Percentiles rank a stretch among this genome's conserved stretches.
phyloP scores from a whole-genome alignment of 2,888 invertebrate species.

The Meteorus colon region DNA sequence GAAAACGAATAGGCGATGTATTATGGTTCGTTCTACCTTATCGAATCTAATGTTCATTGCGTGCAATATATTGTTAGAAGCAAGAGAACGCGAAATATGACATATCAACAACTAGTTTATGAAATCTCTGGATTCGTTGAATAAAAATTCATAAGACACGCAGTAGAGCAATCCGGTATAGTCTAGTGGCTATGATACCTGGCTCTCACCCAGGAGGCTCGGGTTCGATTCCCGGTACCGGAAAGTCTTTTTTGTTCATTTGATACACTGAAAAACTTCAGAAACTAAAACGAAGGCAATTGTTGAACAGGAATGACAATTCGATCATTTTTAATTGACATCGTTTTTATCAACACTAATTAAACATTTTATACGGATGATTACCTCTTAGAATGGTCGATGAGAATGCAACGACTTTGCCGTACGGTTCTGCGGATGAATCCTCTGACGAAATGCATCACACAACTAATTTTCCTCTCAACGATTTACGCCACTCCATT shows the following conservation, averaged over 20 bases:
- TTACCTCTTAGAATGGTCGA: slow-evolving; percentile 65
- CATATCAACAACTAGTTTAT: too few species aligned
- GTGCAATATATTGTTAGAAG: too few species aligned
- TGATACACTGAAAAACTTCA: neutral
- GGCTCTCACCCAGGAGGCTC: slow-evolving; percentile 10
- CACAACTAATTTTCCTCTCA: slow-evolving; percentile 48
- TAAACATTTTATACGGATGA: slow-evolving; percentile 12
- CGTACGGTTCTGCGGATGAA: slow-evolving; percentile 61
- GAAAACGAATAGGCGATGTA: too few species aligned
- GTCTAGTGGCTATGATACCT: slow-evolving; percentile 16
- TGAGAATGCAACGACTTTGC: slow-evolving; percentile 59
- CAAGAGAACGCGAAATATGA: too few species aligned
- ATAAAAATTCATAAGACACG: neutral
- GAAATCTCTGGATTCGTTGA: too few species aligned
- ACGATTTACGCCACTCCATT: slow-evolving; percentile 18
- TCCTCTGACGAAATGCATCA: slow-evolving; percentile 67
- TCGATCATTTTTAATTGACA: too few species aligned
- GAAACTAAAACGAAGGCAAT: too few species aligned
- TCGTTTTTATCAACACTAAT: neutral
- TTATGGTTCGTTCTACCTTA: too few species aligned
- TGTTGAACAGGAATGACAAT: too few species aligned
- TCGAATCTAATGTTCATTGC: too few species aligned
- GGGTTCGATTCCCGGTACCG: slow-evolving; percentile 29
- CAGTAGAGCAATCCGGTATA: neutral
- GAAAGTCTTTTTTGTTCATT: neutral